These are phyloP conservation scores for Passer domesticus DNA, from an alignment of 2,113 vertebrate species.

Conservation along the genomic window DNA sequence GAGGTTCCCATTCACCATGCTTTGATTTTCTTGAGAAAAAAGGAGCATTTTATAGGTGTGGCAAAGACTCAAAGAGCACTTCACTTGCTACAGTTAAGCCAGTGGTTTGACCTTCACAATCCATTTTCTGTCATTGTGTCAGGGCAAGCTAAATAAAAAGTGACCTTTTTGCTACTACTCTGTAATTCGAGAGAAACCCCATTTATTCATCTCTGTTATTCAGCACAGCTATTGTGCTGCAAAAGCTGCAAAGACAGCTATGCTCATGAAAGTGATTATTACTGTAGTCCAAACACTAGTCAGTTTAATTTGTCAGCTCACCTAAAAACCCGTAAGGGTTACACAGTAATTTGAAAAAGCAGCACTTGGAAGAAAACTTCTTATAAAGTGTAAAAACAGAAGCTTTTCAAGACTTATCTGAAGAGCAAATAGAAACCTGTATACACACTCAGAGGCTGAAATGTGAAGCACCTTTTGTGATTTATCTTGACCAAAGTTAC, in stretches of 20 bases:
- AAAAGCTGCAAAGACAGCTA: not conserved
- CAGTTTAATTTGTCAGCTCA: not conserved
- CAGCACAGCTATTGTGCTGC: not conserved
- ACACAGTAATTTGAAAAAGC: not conserved
- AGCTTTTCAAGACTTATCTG: not conserved
- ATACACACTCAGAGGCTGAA: not conserved
- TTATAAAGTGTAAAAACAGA: not conserved
- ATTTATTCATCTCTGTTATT: not conserved
- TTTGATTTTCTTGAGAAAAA: not conserved
- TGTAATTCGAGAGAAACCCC: not conserved
- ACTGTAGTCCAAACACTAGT: not conserved
- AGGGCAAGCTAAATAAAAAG: constrained; percentile 1
- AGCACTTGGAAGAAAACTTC: not conserved
- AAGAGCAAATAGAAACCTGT: not conserved
- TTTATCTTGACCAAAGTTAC: not conserved
- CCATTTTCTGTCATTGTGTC: not conserved
- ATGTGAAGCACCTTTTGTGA: not conserved
- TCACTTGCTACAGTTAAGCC: not conserved
- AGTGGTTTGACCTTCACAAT: not conserved
- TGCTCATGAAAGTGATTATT: not conserved
- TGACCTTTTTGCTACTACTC: not conserved
- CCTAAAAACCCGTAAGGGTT: not conserved
- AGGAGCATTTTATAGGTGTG: rapidly evolving
- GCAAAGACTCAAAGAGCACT: not conserved
- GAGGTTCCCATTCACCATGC: not conserved